Evolutionary conservation across 2,888 invertebrate genomes (phyloP), one percentile per base, ranked within the genome.

Genomic region (Metellina segmentata): DNA sequence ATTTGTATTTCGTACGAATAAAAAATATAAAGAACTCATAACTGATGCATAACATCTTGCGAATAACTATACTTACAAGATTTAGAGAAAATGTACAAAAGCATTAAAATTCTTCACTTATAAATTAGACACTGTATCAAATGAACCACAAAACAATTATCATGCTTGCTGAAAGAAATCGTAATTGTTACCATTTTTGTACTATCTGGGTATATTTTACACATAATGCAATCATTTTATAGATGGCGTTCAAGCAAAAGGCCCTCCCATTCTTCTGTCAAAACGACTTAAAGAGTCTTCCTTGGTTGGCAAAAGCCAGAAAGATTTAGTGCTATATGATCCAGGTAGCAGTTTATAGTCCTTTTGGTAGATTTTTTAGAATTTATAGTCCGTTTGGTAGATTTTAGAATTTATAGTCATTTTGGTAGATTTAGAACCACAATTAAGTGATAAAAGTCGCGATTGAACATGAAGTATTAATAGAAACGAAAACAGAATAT

Each of bases 221-320:
- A 34, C 34, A 34, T 34, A 34, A 34, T 34, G 4, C 34, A 34
- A 34, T 34, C 34, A 34, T 34, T 49, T 53, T 34, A 16, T 34
- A 92, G 92, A 92, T 82, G 87, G 89, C 70, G 89, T 77, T 71
- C 92, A 85, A 86, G 71, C 81, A 61, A 92, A 92, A 78, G 87
- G 85, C n/a, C 89, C 89, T 69, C 92, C 92, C 79, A 85, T 72
- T 72, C 85, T 92, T 19, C 61, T 92, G 51, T 92, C 92, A 9
- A 92, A 92, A 72, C 85, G 89, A 85, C 79, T 92, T 83, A 92
- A 89, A 89, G 92, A 92, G 89, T 92, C 92, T 89, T 92, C 92
- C 89, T 53, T 92, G 85, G 82, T 86, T 20, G 85, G 88, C 79
- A 87, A 91, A 81, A 88, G 85, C 81, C 92, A 92, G 77, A 92